A percentile compares a stretch with the other conserved stretches of the same genome.
These are phyloP conservation scores for Spialia ferax DNA, from an alignment of 2,888 invertebrate genomes.

Conservation along the genomic window DNA sequence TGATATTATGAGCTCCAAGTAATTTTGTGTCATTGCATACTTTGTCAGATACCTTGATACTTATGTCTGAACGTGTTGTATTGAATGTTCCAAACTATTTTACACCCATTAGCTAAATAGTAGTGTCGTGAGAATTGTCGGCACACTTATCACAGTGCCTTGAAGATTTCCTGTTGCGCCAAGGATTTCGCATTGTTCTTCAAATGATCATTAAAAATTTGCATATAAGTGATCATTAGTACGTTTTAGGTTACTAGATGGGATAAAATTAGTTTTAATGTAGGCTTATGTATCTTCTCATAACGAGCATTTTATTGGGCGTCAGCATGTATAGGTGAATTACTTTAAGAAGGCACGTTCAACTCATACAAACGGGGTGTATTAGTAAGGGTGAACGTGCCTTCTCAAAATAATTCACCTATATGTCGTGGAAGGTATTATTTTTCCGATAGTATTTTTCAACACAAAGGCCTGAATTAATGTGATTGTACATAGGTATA, in stretches of 20 bases:
- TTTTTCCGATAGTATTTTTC: too few relatives aligned
- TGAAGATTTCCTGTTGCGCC: conserved; percentile 27
- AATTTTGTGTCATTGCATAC: conserved; percentile 10
- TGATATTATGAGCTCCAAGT: not conserved
- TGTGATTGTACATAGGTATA: not conserved
- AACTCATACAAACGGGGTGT: too few relatives aligned
- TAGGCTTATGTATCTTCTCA: too few relatives aligned
- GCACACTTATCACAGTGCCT: conserved; percentile 5
- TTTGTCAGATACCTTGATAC: conserved; percentile 5
- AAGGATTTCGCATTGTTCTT: conserved; percentile 26
- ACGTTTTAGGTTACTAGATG: not conserved
- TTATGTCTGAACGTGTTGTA: not conserved
- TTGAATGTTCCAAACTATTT: conserved; percentile 23
- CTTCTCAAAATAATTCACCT: too few relatives aligned
- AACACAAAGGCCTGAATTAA: too few relatives aligned
- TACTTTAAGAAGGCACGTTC: too few relatives aligned
- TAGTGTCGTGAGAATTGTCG: conserved; percentile 27
- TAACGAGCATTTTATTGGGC: too few relatives aligned
- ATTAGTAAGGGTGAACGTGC: too few relatives aligned
- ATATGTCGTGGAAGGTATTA: too few relatives aligned
- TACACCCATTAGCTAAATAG: conserved; percentile 32
- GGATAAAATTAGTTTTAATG: not conserved
- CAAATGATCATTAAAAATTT: not conserved
- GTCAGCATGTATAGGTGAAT: too few relatives aligned
- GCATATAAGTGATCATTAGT: conserved; percentile 2